A percentile compares a stretch with the other conserved stretches of the same genome.
phyloP scores from a whole-genome alignment of 2,113 vertebrate species.

The Atlantisia rogersi region DNA sequence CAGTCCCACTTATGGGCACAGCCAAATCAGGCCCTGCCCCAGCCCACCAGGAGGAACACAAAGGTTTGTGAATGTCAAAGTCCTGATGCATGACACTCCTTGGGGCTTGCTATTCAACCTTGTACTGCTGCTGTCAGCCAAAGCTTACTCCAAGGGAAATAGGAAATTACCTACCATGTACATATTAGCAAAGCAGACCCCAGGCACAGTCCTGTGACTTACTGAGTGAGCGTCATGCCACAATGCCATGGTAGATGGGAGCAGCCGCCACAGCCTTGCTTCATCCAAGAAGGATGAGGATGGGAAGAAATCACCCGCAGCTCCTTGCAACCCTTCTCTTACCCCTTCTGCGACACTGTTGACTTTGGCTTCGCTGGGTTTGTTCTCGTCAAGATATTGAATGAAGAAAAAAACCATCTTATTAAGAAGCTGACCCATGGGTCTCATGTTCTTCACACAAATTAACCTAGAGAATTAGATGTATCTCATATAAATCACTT shows the following conservation, averaged over 20 bases:
- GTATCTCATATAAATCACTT: background rate
- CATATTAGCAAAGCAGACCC: background rate
- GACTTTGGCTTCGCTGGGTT: background rate
- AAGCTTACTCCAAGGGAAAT: background rate
- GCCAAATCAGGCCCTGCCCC: background rate
- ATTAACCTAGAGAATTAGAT: constrained; percentile 31
- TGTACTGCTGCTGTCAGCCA: background rate
- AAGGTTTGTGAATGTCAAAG: background rate
- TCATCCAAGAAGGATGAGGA: background rate
- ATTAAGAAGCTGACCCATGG: constrained; percentile 18
- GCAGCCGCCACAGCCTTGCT: background rate
- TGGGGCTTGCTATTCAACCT: background rate
- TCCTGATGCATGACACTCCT: background rate
- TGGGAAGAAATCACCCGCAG: fast-evolving
- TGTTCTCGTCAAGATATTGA: background rate
- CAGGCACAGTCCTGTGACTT: background rate
- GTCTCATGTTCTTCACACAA: constrained; percentile 27
- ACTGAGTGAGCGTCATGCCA: background rate
- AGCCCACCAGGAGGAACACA: background rate
- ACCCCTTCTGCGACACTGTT: background rate
- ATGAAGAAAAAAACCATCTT: background rate
- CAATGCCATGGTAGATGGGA: background rate
- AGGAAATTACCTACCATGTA: background rate
- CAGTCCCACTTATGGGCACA: background rate
- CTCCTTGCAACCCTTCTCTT: background rate